phyloP scores from a whole-genome alignment of 2,888 invertebrate genomes.

The Dasysyrphus tricinctus region DNA sequence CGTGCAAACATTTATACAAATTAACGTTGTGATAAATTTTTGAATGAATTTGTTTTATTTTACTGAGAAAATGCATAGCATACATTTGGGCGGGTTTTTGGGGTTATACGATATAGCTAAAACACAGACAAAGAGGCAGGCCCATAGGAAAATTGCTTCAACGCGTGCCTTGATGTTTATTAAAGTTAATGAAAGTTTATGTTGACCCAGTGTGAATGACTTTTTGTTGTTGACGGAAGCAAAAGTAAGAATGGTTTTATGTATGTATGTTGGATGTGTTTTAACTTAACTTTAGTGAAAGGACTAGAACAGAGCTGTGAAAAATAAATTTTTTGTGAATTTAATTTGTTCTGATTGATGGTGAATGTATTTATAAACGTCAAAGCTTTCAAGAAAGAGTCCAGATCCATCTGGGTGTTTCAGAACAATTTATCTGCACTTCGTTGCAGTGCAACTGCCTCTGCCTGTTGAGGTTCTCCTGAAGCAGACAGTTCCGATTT shows the following conservation, averaged over 20 bases:
- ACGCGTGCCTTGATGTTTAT: constrained; percentile 62
- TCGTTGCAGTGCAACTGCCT: too few relatives aligned
- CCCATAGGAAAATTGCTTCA: constrained; percentile 20
- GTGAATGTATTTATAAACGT: too few relatives aligned
- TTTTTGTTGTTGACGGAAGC: constrained; percentile 35
- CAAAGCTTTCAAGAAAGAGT: too few relatives aligned
- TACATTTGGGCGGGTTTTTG: constrained; percentile 5
- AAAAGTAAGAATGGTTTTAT: neutral
- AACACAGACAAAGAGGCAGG: neutral
- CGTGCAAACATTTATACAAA: constrained; percentile 42
- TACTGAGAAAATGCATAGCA: constrained; percentile 46
- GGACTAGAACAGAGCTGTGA: neutral
- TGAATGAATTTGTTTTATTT: constrained; percentile 41
- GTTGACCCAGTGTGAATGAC: constrained; percentile 68
- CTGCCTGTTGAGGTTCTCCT: too few relatives aligned
- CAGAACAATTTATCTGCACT: too few relatives aligned
- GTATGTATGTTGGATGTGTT: neutral
- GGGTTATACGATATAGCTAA: neutral
- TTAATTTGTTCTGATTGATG: too few relatives aligned
- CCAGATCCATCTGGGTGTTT: too few relatives aligned
- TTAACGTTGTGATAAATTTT: constrained; percentile 56
- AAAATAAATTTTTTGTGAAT: too few relatives aligned
- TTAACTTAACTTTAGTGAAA: neutral
- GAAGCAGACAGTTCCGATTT: too few relatives aligned
- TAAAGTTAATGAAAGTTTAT: constrained; percentile 64